Percentiles rank a stretch among this genome's conserved stretches.
Evolutionary conservation across 2,113 vertebrate genomes (phyloP).

Genomic region (Hymenochirus boettgeri): DNA sequence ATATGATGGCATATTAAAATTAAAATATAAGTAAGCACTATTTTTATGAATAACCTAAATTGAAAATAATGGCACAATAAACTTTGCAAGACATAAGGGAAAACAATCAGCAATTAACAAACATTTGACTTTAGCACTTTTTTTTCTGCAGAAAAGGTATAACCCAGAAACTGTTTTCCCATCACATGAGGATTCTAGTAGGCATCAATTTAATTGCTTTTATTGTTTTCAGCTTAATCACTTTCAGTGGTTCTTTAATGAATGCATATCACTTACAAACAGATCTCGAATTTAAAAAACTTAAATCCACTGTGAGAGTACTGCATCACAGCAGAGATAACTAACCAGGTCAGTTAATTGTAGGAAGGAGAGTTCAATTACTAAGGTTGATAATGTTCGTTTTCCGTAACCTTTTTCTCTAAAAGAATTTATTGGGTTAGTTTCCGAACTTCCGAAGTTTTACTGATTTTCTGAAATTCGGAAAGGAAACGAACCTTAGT

Average conservation of each 20-base stretch:
- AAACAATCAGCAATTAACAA: background rate
- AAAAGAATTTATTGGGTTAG: no score
- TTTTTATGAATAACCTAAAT: constrained; percentile 1
- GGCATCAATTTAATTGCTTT: background rate
- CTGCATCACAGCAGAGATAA: no score
- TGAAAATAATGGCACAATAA: constrained; percentile 1
- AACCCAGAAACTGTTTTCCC: background rate
- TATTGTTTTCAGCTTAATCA: background rate
- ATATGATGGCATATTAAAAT: background rate
- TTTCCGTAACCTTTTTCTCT: no score
- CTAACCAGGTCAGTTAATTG: no score
- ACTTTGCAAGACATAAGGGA: background rate
- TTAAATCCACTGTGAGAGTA: no score
- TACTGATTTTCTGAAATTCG: no score
- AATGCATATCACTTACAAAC: constrained; percentile 1
- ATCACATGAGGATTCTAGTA: background rate
- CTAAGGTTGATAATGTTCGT: no score
- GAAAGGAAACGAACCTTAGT: no score
- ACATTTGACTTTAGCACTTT: background rate
- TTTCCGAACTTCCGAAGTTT: no score
- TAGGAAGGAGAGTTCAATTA: no score
- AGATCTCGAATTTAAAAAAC: no score
- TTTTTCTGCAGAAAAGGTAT: background rate
- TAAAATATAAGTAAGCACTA: background rate
- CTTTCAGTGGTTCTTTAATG: background rate